These are phyloP conservation scores for Synergus laeviventris DNA, from an alignment of 2,888 invertebrate species.

Conservation along the genomic window DNA sequence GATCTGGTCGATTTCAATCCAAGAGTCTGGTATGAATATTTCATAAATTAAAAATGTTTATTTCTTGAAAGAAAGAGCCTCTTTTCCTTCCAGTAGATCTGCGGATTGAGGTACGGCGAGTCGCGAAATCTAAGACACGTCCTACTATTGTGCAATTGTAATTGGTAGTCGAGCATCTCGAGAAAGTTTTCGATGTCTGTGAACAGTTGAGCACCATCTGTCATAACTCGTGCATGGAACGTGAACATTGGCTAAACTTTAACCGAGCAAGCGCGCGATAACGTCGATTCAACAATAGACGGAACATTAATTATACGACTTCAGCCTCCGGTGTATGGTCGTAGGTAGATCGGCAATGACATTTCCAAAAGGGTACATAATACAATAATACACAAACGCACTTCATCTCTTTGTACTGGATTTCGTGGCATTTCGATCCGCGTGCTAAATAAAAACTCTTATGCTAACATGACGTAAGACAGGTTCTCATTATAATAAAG, in stretches of 20 bases:
- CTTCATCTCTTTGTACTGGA: neutral
- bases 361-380: conserved; percentile 20
- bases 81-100: too few species aligned
- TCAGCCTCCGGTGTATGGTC: neutral
- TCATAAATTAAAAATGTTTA: neutral
- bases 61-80: neutral
- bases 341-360: conserved; percentile 1
- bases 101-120: conserved; percentile 16
- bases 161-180: conserved; percentile 54
- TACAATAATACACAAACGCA: neutral
- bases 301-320: conserved; percentile 35
- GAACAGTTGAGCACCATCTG: conserved; percentile 45
- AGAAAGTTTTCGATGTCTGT: conserved; percentile 55
- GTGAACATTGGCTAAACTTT: conserved; percentile 28
- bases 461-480: neutral
- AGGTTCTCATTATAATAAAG: neutral
- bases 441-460: conserved; percentile 8
- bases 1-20: neutral
- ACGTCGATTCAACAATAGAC: conserved; percentile 31
- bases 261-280: conserved; percentile 18
- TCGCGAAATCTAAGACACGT: conserved; percentile 45
- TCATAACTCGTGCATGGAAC: conserved; percentile 50
- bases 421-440: conserved; percentile 10
- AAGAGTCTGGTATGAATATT: neutral
- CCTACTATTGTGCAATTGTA: conserved; percentile 55